Percentiles rank a stretch among this genome's conserved stretches.
phyloP scores from a whole-genome alignment of 2,888 invertebrate genomes.

The Trachelus troglodyta region DNA sequence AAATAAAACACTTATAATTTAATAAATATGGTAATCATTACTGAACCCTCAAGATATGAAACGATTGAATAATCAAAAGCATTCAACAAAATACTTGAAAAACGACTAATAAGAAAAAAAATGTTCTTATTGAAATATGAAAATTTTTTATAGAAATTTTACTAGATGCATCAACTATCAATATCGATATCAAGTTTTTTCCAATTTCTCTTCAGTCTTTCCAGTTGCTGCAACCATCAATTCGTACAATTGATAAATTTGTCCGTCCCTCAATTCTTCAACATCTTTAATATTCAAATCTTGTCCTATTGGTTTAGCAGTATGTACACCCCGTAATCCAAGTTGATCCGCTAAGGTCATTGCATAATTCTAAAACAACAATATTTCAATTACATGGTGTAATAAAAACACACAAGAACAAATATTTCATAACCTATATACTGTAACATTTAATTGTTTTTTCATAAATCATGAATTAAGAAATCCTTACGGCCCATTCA shows the following conservation, averaged over 20 bases:
- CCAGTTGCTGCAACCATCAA: conserved; percentile 78
- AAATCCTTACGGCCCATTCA: conserved; percentile 84
- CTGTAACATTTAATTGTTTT: not conserved
- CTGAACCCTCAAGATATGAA: not conserved
- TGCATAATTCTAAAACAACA: conserved; percentile 78
- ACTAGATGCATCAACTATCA: not conserved
- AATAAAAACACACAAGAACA: not conserved
- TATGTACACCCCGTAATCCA: conserved; percentile 73
- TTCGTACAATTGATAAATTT: conserved; percentile 86
- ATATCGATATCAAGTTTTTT: conserved; percentile 21
- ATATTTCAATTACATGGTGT: conserved; percentile 5
- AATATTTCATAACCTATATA: not conserved
- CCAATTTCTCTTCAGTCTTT: conserved; percentile 44
- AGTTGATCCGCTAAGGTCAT: conserved; percentile 80
- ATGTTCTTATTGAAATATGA: not conserved
- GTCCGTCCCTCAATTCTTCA: conserved; percentile 82
- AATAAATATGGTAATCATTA: not conserved
- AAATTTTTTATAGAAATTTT: not conserved
- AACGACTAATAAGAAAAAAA: not conserved
- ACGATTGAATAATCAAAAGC: not conserved
- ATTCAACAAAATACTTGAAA: not conserved
- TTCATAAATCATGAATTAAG: conserved; percentile 26
- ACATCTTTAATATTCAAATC: conserved; percentile 73
- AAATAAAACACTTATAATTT: no score
- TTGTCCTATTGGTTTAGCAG: conserved; percentile 73